Evolutionary conservation across 37 sponge, comb jelly and placozoan genomes (phyloP).

Genomic region (Eunapius fragilis): DNA sequence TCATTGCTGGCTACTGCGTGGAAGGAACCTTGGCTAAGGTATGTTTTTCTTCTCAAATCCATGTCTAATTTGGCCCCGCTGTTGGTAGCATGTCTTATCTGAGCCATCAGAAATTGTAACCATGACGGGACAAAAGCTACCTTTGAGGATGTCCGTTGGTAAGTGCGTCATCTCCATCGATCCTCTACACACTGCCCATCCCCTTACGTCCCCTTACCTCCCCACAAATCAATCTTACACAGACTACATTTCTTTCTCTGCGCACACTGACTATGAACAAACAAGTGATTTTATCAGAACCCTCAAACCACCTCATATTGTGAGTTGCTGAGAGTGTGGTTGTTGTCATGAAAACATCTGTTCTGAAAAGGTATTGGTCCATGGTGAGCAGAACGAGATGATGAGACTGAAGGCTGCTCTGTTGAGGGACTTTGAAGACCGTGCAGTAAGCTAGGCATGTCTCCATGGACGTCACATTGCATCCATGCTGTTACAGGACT

Average conservation of each 20-base stretch:
- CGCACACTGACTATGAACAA: constrained; percentile 96
- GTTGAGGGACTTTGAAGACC: constrained; percentile 87
- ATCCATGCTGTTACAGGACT: constrained; percentile 38
- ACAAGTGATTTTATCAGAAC: constrained; percentile 89
- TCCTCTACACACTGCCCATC: not conserved
- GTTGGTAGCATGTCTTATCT: constrained; percentile 74
- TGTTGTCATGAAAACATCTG: not conserved
- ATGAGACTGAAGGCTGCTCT: constrained; percentile 83
- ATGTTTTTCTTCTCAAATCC: not conserved
- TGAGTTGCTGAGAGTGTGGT: constrained; percentile 19
- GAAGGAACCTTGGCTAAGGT: constrained; percentile 99
- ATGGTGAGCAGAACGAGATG: constrained; percentile 98
- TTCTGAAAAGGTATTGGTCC: constrained; percentile 82
- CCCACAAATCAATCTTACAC: no score
- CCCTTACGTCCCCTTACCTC: no score
- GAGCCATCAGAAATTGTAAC: constrained; percentile 95
- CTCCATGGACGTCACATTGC: not conserved
- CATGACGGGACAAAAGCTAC: constrained; percentile 84
- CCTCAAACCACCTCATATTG: constrained; percentile 92
- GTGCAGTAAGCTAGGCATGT: constrained; percentile 5
- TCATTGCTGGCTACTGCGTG: constrained; percentile 98
- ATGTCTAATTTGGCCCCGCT: not conserved
- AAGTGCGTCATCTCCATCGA: not conserved
- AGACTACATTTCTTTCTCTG: constrained; percentile 98
- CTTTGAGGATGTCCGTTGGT: constrained; percentile 91